Base-by-base conservation (phyloP, 2,113 vertebrate species). In the Vidua chalybeata region DNA sequence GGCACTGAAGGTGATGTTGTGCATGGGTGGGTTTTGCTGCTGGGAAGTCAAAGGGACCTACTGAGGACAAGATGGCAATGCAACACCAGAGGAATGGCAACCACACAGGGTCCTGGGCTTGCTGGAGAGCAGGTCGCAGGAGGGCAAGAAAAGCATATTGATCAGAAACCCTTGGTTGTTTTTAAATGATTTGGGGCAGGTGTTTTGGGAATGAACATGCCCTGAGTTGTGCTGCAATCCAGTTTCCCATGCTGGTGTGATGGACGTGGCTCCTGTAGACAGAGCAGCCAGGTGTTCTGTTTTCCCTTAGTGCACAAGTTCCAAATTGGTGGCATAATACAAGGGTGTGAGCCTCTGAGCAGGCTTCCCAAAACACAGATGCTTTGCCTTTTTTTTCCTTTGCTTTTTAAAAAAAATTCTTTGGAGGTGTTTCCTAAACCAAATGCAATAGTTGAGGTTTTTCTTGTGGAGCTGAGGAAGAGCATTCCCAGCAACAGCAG, bases 271-370 rank as follows among this genome's bases (percentile, higher is more conserved):
- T 76, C 6, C 24, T 45, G 33, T 7, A 16, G 30, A 13, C 16
- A 3, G 30, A 56, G 19, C 19, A 80, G 61, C 15, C 66, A 37
- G 24, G 17, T 43, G 30, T 31, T 22, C 17, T 45, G 30, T 51
- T 46, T 37, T 31, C 30, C n/a, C 8, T 35, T 12, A 18, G 41
- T 1, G 1, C 11, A 3, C 3, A 0, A 2, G 9, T n/a, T 52
- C 52, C 26, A 21, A 1, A 2, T 5, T 35, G 33, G 18, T 0
- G 4, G 31, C 21, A 1, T 10, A 12, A 39, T 30, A 6, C 0
- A 1, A 15, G 8, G 6, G 4, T 14, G 9, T 27, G 17, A 62
- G 16, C 4, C 11, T 31, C 51, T 48, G 48, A 83, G 63, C 24
- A 66, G 56, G 4, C 6, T 86, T 84, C 45, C 43, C 45, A 17